Percentiles rank a stretch among this genome's conserved stretches.
Evolutionary conservation across 2,888 invertebrate species (phyloP).

Genomic region (Hypomecis punctinalis): DNA sequence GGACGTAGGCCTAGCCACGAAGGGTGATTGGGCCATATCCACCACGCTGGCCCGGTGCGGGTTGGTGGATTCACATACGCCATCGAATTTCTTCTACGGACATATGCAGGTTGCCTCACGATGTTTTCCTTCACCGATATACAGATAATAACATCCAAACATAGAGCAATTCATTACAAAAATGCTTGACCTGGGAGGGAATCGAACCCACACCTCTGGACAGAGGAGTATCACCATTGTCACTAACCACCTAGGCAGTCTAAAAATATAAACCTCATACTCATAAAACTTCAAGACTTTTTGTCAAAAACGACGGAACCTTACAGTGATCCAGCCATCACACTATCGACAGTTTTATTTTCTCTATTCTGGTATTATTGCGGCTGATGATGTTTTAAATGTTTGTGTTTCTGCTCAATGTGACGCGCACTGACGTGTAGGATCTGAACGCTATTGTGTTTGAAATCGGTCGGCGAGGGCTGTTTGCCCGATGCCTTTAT

Average conservation of each 20-base stretch:
- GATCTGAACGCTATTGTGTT: slow-evolving; percentile 67
- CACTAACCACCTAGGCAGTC: not conserved
- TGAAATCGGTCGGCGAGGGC: slow-evolving; percentile 63
- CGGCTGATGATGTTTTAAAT: slow-evolving; percentile 80
- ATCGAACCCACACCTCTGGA: no score
- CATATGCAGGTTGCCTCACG: no score
- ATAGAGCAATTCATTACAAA: no score
- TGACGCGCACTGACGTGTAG: slow-evolving; percentile 77
- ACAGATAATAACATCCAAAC: no score
- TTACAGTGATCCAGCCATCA: not conserved
- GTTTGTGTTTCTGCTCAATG: slow-evolving; percentile 82
- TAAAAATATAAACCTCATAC: not conserved
- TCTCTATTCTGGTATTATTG: slow-evolving; percentile 54
- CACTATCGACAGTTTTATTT: slow-evolving; percentile 9
- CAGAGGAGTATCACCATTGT: no score
- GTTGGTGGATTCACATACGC: no score
- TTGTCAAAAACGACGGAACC: slow-evolving; percentile 19
- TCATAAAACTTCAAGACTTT: not conserved
- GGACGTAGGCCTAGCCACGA: no score
- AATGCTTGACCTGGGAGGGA: no score
- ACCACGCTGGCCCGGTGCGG: no score
- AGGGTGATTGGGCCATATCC: no score
- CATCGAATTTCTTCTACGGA: no score
- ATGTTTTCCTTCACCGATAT: no score
- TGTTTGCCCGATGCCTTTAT: slow-evolving; percentile 69